A percentile compares a stretch with the other conserved stretches of the same genome.
Conservation (phyloP, 2,888 invertebrate species). For the Dexiosoma caninum region DNA sequence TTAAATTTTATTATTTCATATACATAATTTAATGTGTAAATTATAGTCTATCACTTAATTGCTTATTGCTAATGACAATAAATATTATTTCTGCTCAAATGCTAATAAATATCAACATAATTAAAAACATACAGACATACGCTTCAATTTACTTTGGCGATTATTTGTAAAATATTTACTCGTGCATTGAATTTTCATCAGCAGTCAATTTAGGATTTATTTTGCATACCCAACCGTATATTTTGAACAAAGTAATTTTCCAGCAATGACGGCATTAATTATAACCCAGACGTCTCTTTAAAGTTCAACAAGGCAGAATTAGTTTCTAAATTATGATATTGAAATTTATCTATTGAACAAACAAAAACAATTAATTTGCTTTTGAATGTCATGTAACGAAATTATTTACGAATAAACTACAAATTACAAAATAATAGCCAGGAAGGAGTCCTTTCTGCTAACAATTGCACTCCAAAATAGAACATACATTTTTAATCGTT, state of each 20-base stretch:
- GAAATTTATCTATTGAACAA: neutral
- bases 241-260: neutral
- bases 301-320: neutral
- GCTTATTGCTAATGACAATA: slow-evolving; percentile 41
- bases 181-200: neutral
- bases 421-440: too few species aligned
- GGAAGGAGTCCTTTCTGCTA: too few species aligned
- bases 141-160: slow-evolving; percentile 31
- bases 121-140: neutral
- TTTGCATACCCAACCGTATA: neutral
- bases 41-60: slow-evolving; percentile 12
- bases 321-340: slow-evolving; percentile 1
- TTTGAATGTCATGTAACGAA: slow-evolving; percentile 26
- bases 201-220: neutral
- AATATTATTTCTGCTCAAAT: slow-evolving; percentile 1
- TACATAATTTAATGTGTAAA: too few species aligned
- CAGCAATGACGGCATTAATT: neutral
- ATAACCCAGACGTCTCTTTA: neutral
- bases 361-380: neutral
- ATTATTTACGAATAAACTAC: neutral
- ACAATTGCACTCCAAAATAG: too few species aligned
- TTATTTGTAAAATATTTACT: slow-evolving; percentile 30
- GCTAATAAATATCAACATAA: neutral
- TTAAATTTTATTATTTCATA: too few species aligned
- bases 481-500: too few species aligned